phyloP scores from a whole-genome alignment of 2,888 invertebrate species.

The Leptarthrus brevirostris region DNA sequence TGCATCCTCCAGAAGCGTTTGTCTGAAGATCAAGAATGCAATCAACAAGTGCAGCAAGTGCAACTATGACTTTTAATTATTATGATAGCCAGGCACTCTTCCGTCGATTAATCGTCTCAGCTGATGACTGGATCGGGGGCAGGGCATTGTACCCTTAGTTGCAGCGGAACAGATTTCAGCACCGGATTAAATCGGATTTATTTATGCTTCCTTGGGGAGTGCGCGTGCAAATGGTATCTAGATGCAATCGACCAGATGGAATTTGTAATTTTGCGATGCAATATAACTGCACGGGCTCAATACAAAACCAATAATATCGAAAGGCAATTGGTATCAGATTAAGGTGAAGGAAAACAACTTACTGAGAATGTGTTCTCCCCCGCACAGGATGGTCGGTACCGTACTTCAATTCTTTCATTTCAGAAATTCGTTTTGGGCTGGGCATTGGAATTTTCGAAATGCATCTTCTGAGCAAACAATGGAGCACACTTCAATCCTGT shows the following conservation, averaged over 20 bases:
- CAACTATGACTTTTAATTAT: background rate
- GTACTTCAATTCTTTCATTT: background rate
- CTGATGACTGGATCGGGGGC: background rate
- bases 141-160: background rate
- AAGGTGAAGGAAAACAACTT: background rate
- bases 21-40: background rate
- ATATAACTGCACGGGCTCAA: too few species aligned
- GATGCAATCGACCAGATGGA: background rate
- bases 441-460: background rate
- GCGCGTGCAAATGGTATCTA: background rate
- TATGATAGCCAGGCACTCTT: background rate
- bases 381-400: background rate
- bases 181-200: background rate
- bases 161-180: background rate
- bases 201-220: background rate
- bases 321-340: background rate
- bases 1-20: background rate
- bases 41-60: background rate
- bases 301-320: background rate
- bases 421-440: background rate
- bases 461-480: background rate
- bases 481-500: background rate
- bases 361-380: background rate
- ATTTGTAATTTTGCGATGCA: background rate
- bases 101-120: background rate